Evolutionary conservation across 2,888 invertebrate genomes (phyloP), one percentile per base, ranked within the genome.

Genomic region (Dynastes grantii): DNA sequence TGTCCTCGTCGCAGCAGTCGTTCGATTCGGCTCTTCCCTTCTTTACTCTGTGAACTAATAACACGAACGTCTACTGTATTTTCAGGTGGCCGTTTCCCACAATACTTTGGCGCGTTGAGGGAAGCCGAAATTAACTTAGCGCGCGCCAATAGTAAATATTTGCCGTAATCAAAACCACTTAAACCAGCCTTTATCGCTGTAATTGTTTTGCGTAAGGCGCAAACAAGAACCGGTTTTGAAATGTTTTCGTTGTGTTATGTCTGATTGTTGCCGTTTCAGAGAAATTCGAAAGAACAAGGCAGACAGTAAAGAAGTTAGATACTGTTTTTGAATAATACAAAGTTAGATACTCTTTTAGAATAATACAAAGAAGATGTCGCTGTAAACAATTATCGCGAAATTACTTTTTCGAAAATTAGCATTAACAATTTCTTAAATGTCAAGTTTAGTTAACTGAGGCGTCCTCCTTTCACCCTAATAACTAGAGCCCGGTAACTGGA

Each of bases 121-220:
- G 13, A 61, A 58, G 51, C 58, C 73, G 22, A 73, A 73, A 73
- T 73, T 58, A 73, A 73, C 73, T 73, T 73, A 61, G 68, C 11
- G 16, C 65, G 37, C 73, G 58, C 58, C 61, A 9, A 58, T 73
- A 45, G 73, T 73, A 73, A 73, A 73, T 73, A 73, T 73, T 73
- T 73, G 40, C 58, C 73, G 73, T 73, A 73, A 61, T 61, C 73
- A 73, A 68, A 61, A 73, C 73, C 73, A 73, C 73, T 73, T 73
- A 73, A 73, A 45, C 73, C 61, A 5, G n/a, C 73, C 27, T 58
- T 73, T 37, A 61, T 61, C 45, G 73, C 27, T 61, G 29, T 16
- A 73, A 73, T 73, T 73, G 58, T 61, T 73, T 73, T 29, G 68
- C 68, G 68, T 49, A 22, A 49, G 16, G 29, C 61, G 22, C 61